These are phyloP conservation scores for Corythornis vintsioides DNA, from an alignment of 2,113 vertebrate genomes.

Conservation along the genomic window DNA sequence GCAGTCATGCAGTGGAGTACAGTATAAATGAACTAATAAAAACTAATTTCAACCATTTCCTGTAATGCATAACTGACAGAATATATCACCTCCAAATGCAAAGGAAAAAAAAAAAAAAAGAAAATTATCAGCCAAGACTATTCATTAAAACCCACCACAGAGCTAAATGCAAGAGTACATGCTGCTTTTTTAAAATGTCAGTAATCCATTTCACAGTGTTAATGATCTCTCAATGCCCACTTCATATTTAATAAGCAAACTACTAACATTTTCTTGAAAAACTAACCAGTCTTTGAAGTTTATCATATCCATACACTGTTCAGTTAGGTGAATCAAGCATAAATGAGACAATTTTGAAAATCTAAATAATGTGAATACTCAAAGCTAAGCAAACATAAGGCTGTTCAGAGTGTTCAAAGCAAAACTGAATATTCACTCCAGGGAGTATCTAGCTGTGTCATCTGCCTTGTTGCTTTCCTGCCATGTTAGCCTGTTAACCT, in stretches of 20 bases:
- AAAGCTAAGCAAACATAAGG: not conserved
- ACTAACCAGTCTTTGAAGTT: not conserved
- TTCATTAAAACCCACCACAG: slow-evolving; percentile 27
- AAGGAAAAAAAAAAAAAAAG: not conserved
- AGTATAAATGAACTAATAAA: slow-evolving; percentile 12
- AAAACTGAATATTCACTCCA: not conserved
- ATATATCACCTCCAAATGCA: slow-evolving; percentile 5
- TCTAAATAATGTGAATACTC: not conserved
- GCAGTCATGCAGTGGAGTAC: not conserved
- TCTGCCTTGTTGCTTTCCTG: not conserved
- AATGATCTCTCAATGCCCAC: slow-evolving; percentile 37
- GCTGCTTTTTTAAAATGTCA: slow-evolving; percentile 34
- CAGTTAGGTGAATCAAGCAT: not conserved
- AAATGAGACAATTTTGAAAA: not conserved
- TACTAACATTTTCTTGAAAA: not conserved
- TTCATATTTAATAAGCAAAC: slow-evolving; percentile 16
- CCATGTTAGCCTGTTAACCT: not conserved
- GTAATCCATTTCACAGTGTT: slow-evolving; percentile 33
- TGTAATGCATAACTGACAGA: not conserved
- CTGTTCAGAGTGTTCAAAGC: not conserved
- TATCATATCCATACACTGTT: not conserved
- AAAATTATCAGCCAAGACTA: not conserved
- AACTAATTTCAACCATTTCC: slow-evolving; percentile 34
- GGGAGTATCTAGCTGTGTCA: not conserved
- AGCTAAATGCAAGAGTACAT: slow-evolving; percentile 19